Base-by-base conservation (phyloP, 2,797 vertebrate genomes). In the Pseudomugil tenellus region DNA sequence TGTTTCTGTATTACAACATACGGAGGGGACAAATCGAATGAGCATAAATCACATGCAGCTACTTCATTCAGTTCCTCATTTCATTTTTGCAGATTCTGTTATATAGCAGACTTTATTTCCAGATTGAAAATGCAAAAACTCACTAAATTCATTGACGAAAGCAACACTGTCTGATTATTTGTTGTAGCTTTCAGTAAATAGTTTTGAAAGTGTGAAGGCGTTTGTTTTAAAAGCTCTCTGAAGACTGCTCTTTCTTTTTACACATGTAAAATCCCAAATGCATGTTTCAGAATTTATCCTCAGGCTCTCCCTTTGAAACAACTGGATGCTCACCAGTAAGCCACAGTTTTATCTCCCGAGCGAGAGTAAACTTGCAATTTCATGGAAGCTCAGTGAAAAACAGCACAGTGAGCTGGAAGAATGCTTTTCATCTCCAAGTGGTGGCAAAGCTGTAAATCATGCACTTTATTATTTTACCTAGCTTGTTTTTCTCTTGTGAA, bases 381-480 rank as follows among this genome's bases (percentile, higher is more conserved):
- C 43, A 46, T 46, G 43, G 43, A 10, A 21, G 43, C 19, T 46
- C n/a, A 46, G 19, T n/a, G 43, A 21, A n/a, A 21, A 46, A 11
- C 43, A 21, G 43, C 43, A 46, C 43, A 21, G n/a, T 19, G 1
- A 46, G 43, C 43, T 21, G 43, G 43, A 21, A 46, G 43, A 46
- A 46, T 46, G 43, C 43, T 46, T 46, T 46, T 46, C 39, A n/a
- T 21, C 9, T 46, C n/a, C 43, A 46, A n/a, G 3, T 46, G 43
- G 19, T 21, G 43, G 43, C 17, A n/a, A 21, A 25, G 48, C 25
- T 25, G 23, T 59, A 17, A 51, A 35, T 16, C 34, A 43, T 37
- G 52, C n/a, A 49, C 46, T 39, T n/a, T 26, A 9, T 37, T 7
- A 51, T 69, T 67, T 73, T 41, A 13, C 29, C 39, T 43, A 2